Conservation (phyloP, 2,797 vertebrate species). For the Eutrigla gurnardus region DNA sequence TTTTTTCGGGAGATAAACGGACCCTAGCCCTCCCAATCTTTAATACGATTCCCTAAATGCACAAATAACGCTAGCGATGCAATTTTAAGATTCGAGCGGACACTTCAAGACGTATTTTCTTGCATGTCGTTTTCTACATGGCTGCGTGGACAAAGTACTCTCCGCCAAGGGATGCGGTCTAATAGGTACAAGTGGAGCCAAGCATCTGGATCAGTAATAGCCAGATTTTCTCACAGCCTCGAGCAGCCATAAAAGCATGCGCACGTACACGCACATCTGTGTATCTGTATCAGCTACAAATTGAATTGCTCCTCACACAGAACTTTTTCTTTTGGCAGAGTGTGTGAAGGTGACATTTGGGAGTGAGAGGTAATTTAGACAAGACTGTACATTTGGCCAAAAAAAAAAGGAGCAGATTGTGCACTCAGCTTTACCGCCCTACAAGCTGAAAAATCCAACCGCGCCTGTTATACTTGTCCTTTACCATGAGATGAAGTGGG, state of each 20-base stretch:
- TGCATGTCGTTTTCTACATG: conserved; percentile 4
- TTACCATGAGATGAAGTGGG: conserved; percentile 37
- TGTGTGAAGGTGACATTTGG: conserved; percentile 47
- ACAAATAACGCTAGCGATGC: not conserved
- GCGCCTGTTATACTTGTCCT: conserved; percentile 30
- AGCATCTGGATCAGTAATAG: conserved; percentile 48
- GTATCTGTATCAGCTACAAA: conserved; percentile 35
- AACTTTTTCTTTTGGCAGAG: conserved; percentile 49
- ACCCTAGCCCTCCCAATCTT: too few relatives aligned
- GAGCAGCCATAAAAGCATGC: conserved; percentile 36
- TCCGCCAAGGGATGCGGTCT: not conserved
- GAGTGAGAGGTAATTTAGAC: conserved; percentile 47
- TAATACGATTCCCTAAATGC: not conserved
- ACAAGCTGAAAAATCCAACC: conserved; percentile 49
- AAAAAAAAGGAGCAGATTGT: conserved; percentile 55
- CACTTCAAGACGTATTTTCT: not conserved
- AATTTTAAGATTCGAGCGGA: conserved; percentile 1
- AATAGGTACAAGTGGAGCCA: conserved; percentile 22
- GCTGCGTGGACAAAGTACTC: not conserved
- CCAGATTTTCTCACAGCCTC: conserved; percentile 37
- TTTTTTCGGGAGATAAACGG: conserved; percentile 10
- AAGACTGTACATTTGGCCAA: conserved; percentile 52
- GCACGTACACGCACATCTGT: conserved; percentile 24
- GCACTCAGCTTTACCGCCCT: conserved; percentile 32
- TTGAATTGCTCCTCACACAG: conserved; percentile 48